Evolutionary conservation across 2,888 invertebrate species (phyloP).

Genomic region (Mesorhabditis sp.): DNA sequence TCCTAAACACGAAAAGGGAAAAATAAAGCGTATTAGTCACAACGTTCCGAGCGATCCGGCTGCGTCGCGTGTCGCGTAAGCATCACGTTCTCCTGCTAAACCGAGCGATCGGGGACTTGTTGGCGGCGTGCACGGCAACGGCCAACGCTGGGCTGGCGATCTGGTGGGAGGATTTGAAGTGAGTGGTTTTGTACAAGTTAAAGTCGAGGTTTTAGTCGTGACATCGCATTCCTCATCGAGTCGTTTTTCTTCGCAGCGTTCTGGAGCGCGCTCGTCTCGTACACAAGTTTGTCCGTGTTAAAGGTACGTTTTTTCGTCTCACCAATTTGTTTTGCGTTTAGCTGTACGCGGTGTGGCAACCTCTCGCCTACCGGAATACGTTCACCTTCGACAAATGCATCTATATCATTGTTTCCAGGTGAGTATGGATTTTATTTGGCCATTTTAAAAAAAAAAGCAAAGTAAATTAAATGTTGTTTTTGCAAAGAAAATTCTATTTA

Average conservation of each 20-base stretch:
- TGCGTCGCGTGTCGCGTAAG: background rate
- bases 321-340: background rate
- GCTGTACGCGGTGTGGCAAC: slow-evolving; percentile 2
- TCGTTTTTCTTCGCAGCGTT: background rate
- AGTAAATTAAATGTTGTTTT: too few relatives aligned
- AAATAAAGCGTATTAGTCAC: background rate
- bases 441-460: too few relatives aligned
- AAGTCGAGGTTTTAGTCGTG: background rate
- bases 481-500: too few relatives aligned
- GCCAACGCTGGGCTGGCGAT: background rate
- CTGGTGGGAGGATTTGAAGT: background rate
- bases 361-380: slow-evolving; percentile 2
- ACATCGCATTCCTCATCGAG: background rate
- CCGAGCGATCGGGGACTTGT: background rate
- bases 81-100: slow-evolving; percentile 3
- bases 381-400: slow-evolving; percentile 5
- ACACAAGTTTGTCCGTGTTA: slow-evolving; percentile 2
- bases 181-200: background rate
- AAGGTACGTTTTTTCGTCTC: background rate
- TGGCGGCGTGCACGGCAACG: background rate
- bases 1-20: background rate
- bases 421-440: background rate
- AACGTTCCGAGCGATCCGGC: background rate
- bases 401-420: background rate
- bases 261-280: slow-evolving; percentile 6